phyloP scores from a whole-genome alignment of 2,888 invertebrate genomes.

The Scaptomyza flava region DNA sequence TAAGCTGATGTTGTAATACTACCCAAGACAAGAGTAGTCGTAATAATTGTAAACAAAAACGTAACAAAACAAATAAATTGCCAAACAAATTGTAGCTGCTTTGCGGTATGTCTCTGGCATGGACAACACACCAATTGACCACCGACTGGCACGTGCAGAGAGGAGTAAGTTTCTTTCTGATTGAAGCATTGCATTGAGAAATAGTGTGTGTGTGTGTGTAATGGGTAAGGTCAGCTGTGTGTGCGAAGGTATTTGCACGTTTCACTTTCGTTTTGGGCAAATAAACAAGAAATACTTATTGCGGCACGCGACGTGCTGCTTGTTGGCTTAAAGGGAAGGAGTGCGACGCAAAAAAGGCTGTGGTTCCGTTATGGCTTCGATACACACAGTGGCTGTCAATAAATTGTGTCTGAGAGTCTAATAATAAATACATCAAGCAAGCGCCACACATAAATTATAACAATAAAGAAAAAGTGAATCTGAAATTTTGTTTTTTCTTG shows the following conservation, averaged over 20 bases:
- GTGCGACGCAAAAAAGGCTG: slow-evolving; percentile 1
- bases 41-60: slow-evolving; percentile 20
- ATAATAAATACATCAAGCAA: slow-evolving; percentile 61
- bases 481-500: slow-evolving; percentile 67
- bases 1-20: background rate
- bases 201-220: slow-evolving; percentile 12
- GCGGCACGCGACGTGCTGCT: slow-evolving; percentile 49
- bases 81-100: slow-evolving; percentile 31
- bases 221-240: slow-evolving; percentile 13
- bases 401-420: slow-evolving; percentile 31
- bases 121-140: slow-evolving; percentile 27
- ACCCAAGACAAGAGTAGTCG: background rate
- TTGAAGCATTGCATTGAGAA: slow-evolving; percentile 26
- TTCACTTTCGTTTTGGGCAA: slow-evolving; percentile 63
- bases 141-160: slow-evolving; percentile 46
- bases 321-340: slow-evolving; percentile 2
- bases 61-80: slow-evolving; percentile 31
- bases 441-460: slow-evolving; percentile 58
- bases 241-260: slow-evolving; percentile 63
- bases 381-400: slow-evolving; percentile 44
- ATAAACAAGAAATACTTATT: slow-evolving; percentile 15
- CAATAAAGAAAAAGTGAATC: slow-evolving; percentile 77
- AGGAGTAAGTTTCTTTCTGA: slow-evolving; percentile 49
- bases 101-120: slow-evolving; percentile 28
- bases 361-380: slow-evolving; percentile 24